Conservation (phyloP, 2,113 vertebrate species). For the Malurus cyaneus region DNA sequence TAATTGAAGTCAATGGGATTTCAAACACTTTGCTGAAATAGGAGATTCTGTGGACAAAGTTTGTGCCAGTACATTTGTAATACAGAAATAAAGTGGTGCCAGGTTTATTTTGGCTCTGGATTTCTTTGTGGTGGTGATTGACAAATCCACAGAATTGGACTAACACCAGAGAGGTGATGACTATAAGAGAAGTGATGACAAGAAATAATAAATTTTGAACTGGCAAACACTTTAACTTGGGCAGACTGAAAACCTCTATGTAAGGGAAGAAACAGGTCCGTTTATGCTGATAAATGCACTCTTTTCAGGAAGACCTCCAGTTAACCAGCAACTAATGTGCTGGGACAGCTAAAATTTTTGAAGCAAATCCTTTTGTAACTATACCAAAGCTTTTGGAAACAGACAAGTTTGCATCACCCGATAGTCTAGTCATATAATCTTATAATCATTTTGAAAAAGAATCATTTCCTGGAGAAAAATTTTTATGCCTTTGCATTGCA, state of each 20-base stretch:
- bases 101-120: slow-evolving; percentile 55
- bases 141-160: slow-evolving; percentile 62
- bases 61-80: slow-evolving; percentile 53
- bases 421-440: slow-evolving; percentile 27
- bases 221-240: slow-evolving; percentile 3
- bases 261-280: neutral
- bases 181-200: slow-evolving; percentile 45
- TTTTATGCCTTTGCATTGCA: neutral
- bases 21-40: slow-evolving; percentile 53
- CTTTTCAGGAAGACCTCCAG: slow-evolving; percentile 52
- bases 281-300: slow-evolving; percentile 53
- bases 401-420: neutral
- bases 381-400: neutral
- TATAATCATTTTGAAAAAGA: slow-evolving; percentile 13
- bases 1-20: slow-evolving; percentile 55
- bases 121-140: slow-evolving; percentile 60
- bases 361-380: slow-evolving; percentile 17
- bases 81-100: slow-evolving; percentile 28
- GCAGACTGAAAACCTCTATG: neutral
- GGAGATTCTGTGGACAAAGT: slow-evolving; percentile 13
- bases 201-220: slow-evolving; percentile 55
- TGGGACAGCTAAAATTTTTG: slow-evolving; percentile 41
- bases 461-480: slow-evolving; percentile 44
- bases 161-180: slow-evolving; percentile 53
- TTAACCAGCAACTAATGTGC: slow-evolving; percentile 41